Evolutionary conservation across 2,888 invertebrate species (phyloP), one percentile per base, ranked within the genome.

Genomic region (Pterostichus madidus): DNA sequence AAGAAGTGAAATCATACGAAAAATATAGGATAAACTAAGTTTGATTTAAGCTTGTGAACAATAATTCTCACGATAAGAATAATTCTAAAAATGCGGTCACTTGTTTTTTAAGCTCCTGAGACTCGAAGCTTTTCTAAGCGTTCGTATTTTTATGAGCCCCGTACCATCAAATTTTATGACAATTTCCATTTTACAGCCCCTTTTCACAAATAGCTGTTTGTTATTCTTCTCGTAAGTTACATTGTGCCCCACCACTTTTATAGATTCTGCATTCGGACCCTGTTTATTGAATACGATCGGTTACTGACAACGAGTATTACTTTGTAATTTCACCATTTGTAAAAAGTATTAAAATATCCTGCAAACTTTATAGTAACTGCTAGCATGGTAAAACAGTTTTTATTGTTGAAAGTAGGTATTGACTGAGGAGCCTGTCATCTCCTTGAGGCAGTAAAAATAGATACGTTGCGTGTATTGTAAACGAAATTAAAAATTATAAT

Each of bases 71-170:
- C 32, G 81, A 81, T 81, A 73, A 75, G 73, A 46, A 81, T 81
- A 75, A 56, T 75, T 59, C 80, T 80, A 71, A 81, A 81, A 81
- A 81, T 59, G 81, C 73, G 81, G 81, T 81, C 81, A 81, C 75
- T 81, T 81, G 81, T 75, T 75, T 81, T 80, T 81, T 81, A 75
- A 75, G 56, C 61, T 73, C 11, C 44, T 13, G 46, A 52, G 75
- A 59, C 75, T 75, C 15, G 75, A 61, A 81, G 46, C 81, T 64
- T 75, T 80, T 61, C 75, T 81, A 73, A 75, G 46, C 56, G 44
- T 61, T 32, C 75, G 81, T 79, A 75, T 81, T 81, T 81, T 81
- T 81, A 81, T 81, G 81, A 17, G 59, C 44, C 32, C 79, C 68
- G 52, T 64, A 64, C 79, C 71, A 59, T 81, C 56, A 73, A 73